Conservation (phyloP, 2,888 invertebrate species). For the Matsumyia berberina region DNA sequence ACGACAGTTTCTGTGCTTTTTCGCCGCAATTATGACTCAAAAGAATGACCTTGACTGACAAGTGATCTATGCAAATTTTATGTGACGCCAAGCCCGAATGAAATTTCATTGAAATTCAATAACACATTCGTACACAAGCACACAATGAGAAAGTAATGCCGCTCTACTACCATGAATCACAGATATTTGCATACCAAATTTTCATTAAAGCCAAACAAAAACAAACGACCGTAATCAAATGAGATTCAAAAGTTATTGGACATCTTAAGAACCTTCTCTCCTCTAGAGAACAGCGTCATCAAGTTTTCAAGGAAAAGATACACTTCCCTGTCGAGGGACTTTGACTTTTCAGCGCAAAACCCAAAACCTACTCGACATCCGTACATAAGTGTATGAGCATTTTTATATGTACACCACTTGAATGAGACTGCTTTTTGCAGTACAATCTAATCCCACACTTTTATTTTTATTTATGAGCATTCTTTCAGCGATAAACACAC, state of each 20-base stretch:
- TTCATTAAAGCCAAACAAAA: background rate
- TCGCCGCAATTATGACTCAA: no score
- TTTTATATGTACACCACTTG: no score
- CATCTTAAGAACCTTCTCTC: background rate
- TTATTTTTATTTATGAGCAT: constrained; percentile 23
- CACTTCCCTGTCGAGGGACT: background rate
- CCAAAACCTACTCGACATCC: no score
- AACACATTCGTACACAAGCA: constrained; percentile 2
- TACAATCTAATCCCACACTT: constrained; percentile 20
- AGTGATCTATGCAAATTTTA: constrained; percentile 8
- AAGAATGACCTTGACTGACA: background rate
- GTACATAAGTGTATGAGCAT: no score
- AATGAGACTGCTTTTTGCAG: constrained; percentile 1
- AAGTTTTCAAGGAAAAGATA: background rate
- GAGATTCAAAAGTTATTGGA: constrained; percentile 1
- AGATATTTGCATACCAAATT: constrained; percentile 1
- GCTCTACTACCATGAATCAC: background rate
- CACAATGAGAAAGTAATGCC: background rate
- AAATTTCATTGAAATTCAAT: constrained; percentile 18
- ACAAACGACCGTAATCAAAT: background rate
- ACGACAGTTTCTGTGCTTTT: no score
- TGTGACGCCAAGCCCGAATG: constrained; percentile 4
- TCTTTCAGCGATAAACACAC: constrained; percentile 30
- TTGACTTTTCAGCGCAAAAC: background rate
- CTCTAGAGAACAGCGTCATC: background rate